Evolutionary conservation across 2,113 vertebrate species (phyloP).

Genomic region (Lucifuga dentata): DNA sequence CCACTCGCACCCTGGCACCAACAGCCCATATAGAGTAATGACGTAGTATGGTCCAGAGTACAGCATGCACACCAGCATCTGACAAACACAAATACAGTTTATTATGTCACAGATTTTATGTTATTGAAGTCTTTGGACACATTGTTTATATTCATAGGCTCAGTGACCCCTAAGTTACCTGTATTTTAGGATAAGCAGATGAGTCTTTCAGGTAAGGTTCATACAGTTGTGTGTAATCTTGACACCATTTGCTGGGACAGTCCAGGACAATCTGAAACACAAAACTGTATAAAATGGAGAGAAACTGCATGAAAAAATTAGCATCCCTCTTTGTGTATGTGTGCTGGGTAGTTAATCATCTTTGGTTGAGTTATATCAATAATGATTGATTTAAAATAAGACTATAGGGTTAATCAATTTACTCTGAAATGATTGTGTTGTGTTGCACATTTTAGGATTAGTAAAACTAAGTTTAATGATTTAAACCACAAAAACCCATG

Average conservation of each 20-base stretch:
- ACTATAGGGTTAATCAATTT: too few relatives aligned
- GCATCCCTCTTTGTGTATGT: not conserved
- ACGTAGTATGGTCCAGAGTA: slow-evolving; percentile 91
- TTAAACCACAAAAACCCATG: too few relatives aligned
- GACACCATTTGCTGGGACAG: slow-evolving; percentile 88
- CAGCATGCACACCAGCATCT: slow-evolving; percentile 94
- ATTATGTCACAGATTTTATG: not conserved
- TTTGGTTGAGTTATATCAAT: not conserved
- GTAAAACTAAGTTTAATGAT: too few relatives aligned
- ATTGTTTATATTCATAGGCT: not conserved
- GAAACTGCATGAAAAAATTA: not conserved
- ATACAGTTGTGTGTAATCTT: slow-evolving; percentile 85
- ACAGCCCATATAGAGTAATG: slow-evolving; percentile 87
- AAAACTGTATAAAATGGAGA: slow-evolving; percentile 20
- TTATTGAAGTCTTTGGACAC: not conserved
- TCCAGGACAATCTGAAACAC: slow-evolving; percentile 89
- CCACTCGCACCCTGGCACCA: slow-evolving; percentile 94
- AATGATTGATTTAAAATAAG: too few relatives aligned
- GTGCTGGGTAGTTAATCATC: not conserved
- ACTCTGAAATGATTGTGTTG: too few relatives aligned
- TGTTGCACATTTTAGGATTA: too few relatives aligned
- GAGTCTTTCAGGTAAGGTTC: slow-evolving; percentile 96
- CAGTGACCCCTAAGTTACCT: slow-evolving; percentile 77
- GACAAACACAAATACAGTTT: slow-evolving; percentile 37
- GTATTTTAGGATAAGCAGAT: slow-evolving; percentile 91